Evolutionary conservation across 2,113 vertebrate species (phyloP), one percentile per base, ranked within the genome.

Genomic region (Todiramphus saurophagus): DNA sequence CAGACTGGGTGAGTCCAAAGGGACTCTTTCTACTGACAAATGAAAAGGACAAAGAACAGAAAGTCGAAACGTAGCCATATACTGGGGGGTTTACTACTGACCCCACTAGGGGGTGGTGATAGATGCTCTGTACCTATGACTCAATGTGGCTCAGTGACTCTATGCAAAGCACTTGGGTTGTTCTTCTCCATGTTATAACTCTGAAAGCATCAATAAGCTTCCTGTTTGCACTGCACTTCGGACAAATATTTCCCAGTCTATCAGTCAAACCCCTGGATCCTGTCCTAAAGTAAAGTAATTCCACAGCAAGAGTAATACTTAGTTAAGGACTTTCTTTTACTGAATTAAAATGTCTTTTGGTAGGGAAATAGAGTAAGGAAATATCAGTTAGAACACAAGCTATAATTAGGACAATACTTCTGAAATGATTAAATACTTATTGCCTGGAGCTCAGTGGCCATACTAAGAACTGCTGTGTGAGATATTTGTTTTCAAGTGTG

Each of bases 391-490:
- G 69, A 85, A 81, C 69, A 64, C 35, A 67, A 80, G n/a, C 68
- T 96, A 73, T 87, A 81, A 91, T 83, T 95, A 86, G 39, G 53
- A 81, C 7, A 35, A 27, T 30, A 43, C 18, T 70, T 73, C 87
- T 82, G 76, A 88, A 92, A 95, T 25, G 11, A n/a, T 63, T 27
- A 95, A 93, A 87, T 31, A 41, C 62, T 86, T 87, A 56, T 89
- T 95, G 50, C 79, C 76, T 87, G 73, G 41, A 84, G 56, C 21
- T 94, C 58, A 84, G 68, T 46, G 43, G 60, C 51, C 58, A 12
- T 63, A 72, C 46, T 69, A 51, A 90, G 67, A 94, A 51, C 62
- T 69, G 33, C 48, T 86, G 28, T 16, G 31, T 60, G 76, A 89
- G 60, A 62, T n/a, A 74, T 3, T 92, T 94, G 67, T 88, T 96